Conservation (phyloP, 2,113 vertebrate species). For the Zonotrichia leucophrys region DNA sequence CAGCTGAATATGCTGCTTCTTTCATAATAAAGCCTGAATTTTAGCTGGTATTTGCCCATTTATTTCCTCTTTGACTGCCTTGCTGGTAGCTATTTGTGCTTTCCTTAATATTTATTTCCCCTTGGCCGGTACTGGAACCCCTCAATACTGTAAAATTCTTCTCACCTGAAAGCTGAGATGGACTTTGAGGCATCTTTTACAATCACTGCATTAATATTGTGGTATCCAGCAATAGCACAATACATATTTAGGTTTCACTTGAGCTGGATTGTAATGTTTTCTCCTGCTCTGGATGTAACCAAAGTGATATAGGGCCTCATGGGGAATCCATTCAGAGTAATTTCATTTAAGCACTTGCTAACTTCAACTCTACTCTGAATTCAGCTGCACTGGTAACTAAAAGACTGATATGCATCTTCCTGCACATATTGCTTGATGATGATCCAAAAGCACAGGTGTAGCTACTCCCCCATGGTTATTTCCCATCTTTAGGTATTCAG, state of each 20-base stretch:
- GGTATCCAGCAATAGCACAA: neutral
- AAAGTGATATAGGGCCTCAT: neutral
- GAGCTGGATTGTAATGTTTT: neutral
- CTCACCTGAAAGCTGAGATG: neutral
- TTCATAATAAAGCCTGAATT: neutral
- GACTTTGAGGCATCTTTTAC: neutral
- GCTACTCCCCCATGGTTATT: neutral
- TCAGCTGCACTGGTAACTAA: neutral
- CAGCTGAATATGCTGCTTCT: neutral
- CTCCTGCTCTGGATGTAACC: neutral
- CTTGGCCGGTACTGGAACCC: neutral
- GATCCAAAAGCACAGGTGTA: neutral
- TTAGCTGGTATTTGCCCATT: neutral
- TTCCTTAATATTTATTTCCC: neutral
- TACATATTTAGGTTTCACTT: neutral
- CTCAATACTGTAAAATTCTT: neutral
- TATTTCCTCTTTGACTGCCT: neutral
- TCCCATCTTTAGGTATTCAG: neutral
- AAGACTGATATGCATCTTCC: neutral
- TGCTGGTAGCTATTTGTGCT: neutral
- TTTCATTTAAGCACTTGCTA: neutral
- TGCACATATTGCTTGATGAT: neutral
- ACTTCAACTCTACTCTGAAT: neutral
- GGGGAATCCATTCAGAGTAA: neutral
- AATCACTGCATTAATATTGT: neutral